Evolutionary conservation across 2,797 vertebrate genomes (phyloP), one percentile per base, ranked within the genome.

Genomic region (Macropodus opercularis): DNA sequence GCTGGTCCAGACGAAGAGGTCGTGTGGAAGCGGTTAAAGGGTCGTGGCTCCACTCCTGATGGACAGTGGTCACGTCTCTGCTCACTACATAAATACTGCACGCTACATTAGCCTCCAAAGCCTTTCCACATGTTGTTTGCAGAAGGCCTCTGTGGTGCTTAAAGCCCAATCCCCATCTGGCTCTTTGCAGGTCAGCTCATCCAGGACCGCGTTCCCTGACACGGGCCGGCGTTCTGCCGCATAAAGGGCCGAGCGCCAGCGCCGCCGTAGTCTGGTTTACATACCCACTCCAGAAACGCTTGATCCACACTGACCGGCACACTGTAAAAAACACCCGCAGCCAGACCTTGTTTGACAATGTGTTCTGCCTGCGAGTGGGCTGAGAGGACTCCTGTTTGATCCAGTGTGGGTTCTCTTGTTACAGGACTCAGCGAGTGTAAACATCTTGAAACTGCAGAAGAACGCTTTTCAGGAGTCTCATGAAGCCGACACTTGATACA

Each of bases 101-200:
- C 55, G 90, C 91, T 90, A 90, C 91, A 92, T 92, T 92, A 89
- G 81, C 77, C 65, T 39, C 85, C 83, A 88, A 89, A 93, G 90
- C 85, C 88, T 76, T 91, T 92, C 89, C 90, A 92, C 88, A 88
- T 91, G 91, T 87, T 92, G 87, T 91, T 91, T 90, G 87, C 83
- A 80, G 76, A 90, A 89, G 88, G 86, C 82, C 89, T 88, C 83
- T 29, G 31, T 60, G 81, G 86, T 79, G 81, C 83, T 89, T 75
- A 81, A 83, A 67, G 56, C 60, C 72, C 67, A 53, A 75, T 79
- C 77, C 66, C 77, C 85, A 83, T 88, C 88, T 86, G 81, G 79
- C 65, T 87, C 55, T 80, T 83, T 90, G 77, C 81, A 84, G 90
- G 84, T 89, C 88, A 83, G 63, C 65, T 81, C 57, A 27, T 82